Evolutionary conservation across 2,797 vertebrate species (phyloP).

Genomic region (Galagoides demidoff): DNA sequence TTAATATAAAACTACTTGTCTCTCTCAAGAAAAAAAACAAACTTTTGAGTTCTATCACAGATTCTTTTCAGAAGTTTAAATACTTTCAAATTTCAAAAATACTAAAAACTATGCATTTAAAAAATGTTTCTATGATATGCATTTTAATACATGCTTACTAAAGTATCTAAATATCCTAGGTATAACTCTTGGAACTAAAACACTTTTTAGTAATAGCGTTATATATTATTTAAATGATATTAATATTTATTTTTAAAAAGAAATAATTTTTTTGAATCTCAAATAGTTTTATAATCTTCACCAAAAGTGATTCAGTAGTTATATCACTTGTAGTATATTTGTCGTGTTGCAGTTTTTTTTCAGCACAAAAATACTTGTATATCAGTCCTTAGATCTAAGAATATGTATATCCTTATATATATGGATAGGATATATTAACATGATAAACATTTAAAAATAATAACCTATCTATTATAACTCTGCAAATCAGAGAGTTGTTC

Average conservation of each 20-base stretch:
- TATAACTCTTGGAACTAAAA: background rate
- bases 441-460: too few species aligned
- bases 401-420: too few species aligned
- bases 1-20: background rate
- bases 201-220: background rate
- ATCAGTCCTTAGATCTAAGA: background rate
- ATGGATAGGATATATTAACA: too few species aligned
- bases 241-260: slow-evolving; percentile 18
- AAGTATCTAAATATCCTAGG: background rate
- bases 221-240: background rate
- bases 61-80: background rate
- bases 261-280: slow-evolving; percentile 12
- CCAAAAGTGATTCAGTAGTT: background rate
- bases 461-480: too few species aligned
- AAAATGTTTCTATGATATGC: background rate
- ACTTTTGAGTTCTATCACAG: background rate
- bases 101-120: background rate
- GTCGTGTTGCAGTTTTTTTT: background rate
- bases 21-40: background rate
- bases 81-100: background rate
- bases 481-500: background rate
- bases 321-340: background rate
- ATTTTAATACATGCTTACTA: slow-evolving; percentile 26
- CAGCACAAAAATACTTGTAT: background rate
- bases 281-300: background rate